phyloP scores from a whole-genome alignment of 2,113 vertebrate genomes.

The Drymodes brunneopygia region DNA sequence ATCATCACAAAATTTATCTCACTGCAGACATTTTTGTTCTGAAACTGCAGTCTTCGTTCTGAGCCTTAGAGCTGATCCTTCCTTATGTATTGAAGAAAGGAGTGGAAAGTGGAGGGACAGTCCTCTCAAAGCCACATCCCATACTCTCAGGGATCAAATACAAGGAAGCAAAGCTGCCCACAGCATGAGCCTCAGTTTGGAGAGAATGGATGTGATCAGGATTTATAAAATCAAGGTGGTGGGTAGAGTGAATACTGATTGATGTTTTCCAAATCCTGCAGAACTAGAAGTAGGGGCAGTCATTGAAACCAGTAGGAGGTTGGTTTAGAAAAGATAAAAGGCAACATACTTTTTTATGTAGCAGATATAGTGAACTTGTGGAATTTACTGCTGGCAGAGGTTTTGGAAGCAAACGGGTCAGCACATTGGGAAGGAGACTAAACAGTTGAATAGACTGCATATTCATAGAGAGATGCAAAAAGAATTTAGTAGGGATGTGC shows the following conservation, averaged over 20 bases:
- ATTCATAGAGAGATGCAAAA: neutral
- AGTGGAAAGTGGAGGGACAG: neutral
- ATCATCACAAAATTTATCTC: neutral
- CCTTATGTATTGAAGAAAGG: neutral
- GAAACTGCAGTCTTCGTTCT: neutral
- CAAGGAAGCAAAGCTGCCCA: neutral
- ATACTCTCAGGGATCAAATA: neutral
- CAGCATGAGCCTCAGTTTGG: neutral
- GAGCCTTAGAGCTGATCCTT: neutral
- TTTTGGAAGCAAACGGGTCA: neutral
- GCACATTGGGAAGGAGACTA: neutral
- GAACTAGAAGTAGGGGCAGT: neutral
- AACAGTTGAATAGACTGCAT: neutral
- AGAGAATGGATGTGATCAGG: neutral
- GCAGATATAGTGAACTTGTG: neutral
- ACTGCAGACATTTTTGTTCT: neutral
- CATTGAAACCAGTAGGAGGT: neutral
- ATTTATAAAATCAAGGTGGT: neutral
- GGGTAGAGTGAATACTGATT: neutral
- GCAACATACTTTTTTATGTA: neutral
- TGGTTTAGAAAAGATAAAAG: neutral
- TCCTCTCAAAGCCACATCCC: neutral
- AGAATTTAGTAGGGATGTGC: neutral
- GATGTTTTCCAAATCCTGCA: neutral
- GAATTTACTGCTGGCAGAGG: neutral